A percentile compares a stretch with the other conserved stretches of the same genome.
These are phyloP conservation scores for Bellardia pandia DNA, from an alignment of 2,888 invertebrate species.

Conservation along the genomic window DNA sequence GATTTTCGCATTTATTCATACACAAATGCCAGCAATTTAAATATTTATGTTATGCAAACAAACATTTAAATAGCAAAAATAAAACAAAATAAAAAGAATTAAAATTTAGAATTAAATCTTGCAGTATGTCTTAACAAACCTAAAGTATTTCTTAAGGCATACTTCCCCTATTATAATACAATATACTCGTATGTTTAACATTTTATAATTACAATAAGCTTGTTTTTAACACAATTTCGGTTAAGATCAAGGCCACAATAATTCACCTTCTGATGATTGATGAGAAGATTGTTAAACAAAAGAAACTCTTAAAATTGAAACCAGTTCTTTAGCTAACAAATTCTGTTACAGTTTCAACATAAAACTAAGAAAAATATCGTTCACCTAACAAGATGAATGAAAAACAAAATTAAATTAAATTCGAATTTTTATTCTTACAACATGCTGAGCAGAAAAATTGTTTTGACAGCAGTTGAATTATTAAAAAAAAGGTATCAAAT, in stretches of 20 bases:
- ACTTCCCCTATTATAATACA: constrained; percentile 25
- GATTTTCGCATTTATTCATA: background rate
- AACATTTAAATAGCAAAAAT: background rate
- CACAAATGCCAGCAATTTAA: background rate
- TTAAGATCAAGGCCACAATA: constrained; percentile 62
- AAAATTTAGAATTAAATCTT: no score
- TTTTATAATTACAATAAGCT: constrained; percentile 37
- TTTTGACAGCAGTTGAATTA: constrained; percentile 45
- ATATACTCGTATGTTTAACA: background rate
- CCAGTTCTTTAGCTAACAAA: constrained; percentile 4
- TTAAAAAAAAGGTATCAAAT: constrained; percentile 6
- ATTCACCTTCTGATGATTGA: constrained; percentile 40
- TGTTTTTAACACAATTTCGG: constrained; percentile 53
- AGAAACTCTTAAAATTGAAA: background rate
- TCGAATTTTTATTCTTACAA: background rate
- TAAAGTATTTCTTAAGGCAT: background rate
- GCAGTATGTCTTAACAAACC: no score
- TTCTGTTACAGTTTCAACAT: constrained; percentile 8
- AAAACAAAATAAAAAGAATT: background rate
- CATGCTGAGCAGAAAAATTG: constrained; percentile 52
- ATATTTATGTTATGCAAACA: background rate
- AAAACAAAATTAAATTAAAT: constrained; percentile 7
- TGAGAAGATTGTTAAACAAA: constrained; percentile 26
- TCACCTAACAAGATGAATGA: background rate
- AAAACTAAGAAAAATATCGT: background rate